Percentiles rank a stretch among this genome's conserved stretches.
Conservation (phyloP, 2,888 invertebrate genomes). For the Agonopterix arenella region DNA sequence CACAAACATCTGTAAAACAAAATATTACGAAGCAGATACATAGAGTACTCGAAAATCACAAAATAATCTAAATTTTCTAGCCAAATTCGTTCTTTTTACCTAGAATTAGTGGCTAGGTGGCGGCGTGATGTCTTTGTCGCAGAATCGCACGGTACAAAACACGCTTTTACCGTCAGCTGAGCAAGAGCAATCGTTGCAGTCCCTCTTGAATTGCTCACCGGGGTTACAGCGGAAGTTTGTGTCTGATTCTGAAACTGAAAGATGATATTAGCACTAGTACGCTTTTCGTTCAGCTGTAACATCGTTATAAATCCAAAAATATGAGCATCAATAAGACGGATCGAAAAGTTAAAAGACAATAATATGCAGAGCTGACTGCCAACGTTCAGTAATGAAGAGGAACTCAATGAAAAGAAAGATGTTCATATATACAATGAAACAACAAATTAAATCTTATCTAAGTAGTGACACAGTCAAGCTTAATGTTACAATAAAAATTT, state of each 20-base stretch:
- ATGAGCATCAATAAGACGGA: too few species aligned
- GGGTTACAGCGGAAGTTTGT: constrained; percentile 67
- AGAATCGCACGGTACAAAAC: constrained; percentile 63
- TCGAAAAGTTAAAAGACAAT: too few species aligned
- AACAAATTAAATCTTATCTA: too few species aligned
- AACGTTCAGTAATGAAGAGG: too few species aligned
- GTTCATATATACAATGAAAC: too few species aligned
- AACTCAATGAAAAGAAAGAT: too few species aligned
- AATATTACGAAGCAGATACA: neutral
- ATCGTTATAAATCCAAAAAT: too few species aligned
- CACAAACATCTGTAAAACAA: constrained; percentile 1
- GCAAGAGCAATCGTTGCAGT: constrained; percentile 73
- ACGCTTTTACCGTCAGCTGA: constrained; percentile 60
- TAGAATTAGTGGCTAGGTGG: constrained; percentile 1
- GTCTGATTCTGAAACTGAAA: constrained; percentile 31
- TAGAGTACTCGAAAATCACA: constrained; percentile 4
- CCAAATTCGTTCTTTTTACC: too few species aligned
- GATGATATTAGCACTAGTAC: neutral
- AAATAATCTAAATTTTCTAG: neutral
- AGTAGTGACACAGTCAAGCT: too few species aligned
- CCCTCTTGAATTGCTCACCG: constrained; percentile 60
- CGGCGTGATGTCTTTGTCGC: constrained; percentile 39
- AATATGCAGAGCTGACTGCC: too few species aligned
- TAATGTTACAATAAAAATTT: too few species aligned
- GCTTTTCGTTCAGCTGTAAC: too few species aligned